Conservation (phyloP, 2,888 invertebrate genomes). For the Caenorhabditis zanzibari region DNA sequence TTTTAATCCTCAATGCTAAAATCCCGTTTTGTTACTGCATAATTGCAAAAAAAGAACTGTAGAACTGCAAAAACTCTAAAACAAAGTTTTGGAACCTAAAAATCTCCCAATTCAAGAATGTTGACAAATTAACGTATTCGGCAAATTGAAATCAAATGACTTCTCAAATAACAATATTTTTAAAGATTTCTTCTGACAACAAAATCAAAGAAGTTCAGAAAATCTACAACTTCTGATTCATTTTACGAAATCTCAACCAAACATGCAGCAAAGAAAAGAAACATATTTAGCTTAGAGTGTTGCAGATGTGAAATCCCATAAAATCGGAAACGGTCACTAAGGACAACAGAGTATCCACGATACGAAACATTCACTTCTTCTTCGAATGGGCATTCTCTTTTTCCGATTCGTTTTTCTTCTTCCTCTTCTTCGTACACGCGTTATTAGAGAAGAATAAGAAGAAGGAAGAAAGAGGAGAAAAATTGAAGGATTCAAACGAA, state of each 20-base stretch:
- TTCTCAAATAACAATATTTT: too few species aligned
- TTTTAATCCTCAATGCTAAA: too few species aligned
- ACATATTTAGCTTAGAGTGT: not conserved
- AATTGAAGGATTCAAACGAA: slow-evolving; percentile 57
- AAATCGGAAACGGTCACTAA: slow-evolving; percentile 29
- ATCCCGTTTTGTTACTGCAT: too few species aligned
- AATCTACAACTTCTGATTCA: too few species aligned
- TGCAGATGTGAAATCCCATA: not conserved
- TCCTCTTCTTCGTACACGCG: not conserved
- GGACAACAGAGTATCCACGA: slow-evolving; percentile 38
- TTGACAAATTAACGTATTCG: too few species aligned
- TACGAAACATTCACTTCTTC: slow-evolving; percentile 29
- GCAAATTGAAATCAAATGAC: too few species aligned
- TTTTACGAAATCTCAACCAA: not conserved
- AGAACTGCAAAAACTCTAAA: too few species aligned
- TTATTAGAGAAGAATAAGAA: slow-evolving; percentile 19
- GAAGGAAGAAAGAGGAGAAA: slow-evolving; percentile 5
- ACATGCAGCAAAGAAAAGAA: not conserved
- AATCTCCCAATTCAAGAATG: too few species aligned
- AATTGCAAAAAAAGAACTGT: too few species aligned
- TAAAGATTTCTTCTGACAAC: too few species aligned
- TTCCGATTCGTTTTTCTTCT: not conserved
- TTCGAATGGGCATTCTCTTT: slow-evolving; percentile 27
- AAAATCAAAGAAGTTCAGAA: too few species aligned
- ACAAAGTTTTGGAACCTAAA: too few species aligned